phyloP scores from a whole-genome alignment of 1,140 invertebrate species.

The Trichogramma pretiosum region DNA sequence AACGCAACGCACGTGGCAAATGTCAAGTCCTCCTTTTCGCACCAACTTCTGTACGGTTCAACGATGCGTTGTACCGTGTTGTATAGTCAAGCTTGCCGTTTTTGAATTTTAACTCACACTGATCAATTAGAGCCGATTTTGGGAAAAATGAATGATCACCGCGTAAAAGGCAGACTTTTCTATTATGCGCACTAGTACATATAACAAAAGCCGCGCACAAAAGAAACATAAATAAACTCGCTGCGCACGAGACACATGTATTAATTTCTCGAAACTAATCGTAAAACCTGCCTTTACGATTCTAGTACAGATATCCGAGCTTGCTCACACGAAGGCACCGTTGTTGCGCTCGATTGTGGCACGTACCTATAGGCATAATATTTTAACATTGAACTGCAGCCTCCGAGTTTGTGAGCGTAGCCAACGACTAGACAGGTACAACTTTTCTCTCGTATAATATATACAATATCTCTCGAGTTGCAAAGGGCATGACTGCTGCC shows the following conservation, averaged over 20 bases:
- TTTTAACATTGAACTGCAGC: background rate
- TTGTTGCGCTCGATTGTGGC: background rate
- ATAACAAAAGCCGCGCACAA: too few relatives aligned
- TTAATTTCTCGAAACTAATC: conserved; percentile 28
- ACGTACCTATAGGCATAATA: too few relatives aligned
- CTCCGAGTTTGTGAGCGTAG: too few relatives aligned
- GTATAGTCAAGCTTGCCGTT: too few relatives aligned
- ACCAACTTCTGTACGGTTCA: too few relatives aligned
- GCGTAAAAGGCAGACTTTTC: too few relatives aligned
- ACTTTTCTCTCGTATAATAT: conserved; percentile 13
- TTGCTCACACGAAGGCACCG: background rate
- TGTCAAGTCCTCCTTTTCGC: too few relatives aligned
- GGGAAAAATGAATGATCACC: too few relatives aligned
- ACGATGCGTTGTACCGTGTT: too few relatives aligned
- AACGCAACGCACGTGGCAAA: too few relatives aligned
- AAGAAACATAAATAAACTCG: too few relatives aligned
- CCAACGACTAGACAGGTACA: conserved; percentile 11
- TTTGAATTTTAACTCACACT: conserved; percentile 27
- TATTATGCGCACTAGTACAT: too few relatives aligned
- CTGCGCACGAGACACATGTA: conserved; percentile 25
- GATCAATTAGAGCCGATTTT: conserved; percentile 34
- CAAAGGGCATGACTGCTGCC: background rate
- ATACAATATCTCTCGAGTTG: conserved; percentile 1
- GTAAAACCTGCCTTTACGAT: conserved; percentile 26
- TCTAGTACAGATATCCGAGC: conserved; percentile 23